These are phyloP conservation scores for Acanthiza pusilla DNA, from an alignment of 2,797 vertebrate species.

Conservation along the genomic window DNA sequence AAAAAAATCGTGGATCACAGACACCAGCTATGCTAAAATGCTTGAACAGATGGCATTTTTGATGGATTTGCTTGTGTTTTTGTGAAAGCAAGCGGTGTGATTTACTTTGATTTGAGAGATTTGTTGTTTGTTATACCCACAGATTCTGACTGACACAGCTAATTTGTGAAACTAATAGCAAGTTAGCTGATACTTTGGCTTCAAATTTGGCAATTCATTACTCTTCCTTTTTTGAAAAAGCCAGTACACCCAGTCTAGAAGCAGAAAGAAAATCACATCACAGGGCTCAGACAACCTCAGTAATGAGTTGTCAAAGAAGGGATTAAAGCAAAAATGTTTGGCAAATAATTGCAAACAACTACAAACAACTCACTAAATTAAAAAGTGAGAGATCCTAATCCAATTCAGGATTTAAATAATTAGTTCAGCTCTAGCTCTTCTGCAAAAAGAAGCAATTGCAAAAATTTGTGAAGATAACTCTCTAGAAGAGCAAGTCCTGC, in stretches of 20 bases:
- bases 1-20: accelerated
- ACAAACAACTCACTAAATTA: neutral
- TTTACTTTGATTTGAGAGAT: neutral
- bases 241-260: neutral
- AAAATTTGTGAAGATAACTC: neutral
- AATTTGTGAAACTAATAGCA: neutral
- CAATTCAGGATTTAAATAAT: neutral
- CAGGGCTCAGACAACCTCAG: neutral
- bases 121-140: neutral
- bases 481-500: neutral
- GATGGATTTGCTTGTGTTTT: neutral
- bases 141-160: neutral
- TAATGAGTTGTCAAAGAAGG: neutral
- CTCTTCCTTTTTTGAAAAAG: neutral
- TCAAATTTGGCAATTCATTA: neutral
- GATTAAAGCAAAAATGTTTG: neutral
- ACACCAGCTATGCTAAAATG: neutral
- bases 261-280: neutral
- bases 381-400: neutral
- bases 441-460: neutral
- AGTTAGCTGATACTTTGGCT: neutral
- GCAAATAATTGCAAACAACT: neutral
- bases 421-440: neutral
- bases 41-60: neutral
- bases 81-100: neutral